phyloP scores from a whole-genome alignment of 2,797 vertebrate species.

The Ara ararauna region DNA sequence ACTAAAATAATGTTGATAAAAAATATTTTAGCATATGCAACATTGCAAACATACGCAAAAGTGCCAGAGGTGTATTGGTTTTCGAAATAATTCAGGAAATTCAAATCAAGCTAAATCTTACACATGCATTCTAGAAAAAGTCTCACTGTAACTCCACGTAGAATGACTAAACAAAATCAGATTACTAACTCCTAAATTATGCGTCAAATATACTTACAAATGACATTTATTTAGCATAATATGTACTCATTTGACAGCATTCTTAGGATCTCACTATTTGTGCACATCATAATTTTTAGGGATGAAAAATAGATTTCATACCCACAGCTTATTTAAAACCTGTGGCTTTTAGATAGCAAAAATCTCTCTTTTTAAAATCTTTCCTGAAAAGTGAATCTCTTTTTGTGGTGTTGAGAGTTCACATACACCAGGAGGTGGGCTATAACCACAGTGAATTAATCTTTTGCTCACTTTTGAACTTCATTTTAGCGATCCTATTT shows the following conservation, averaged over 20 bases:
- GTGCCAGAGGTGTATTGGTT: neutral
- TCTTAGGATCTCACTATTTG: neutral
- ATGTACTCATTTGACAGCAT: neutral
- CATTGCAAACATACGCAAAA: neutral
- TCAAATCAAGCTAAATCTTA: neutral
- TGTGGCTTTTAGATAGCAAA: neutral
- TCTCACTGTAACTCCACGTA: neutral
- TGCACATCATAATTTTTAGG: neutral
- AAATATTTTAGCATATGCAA: neutral
- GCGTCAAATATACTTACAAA: neutral
- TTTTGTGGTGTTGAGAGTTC: fast-evolving
- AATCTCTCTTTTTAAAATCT: neutral
- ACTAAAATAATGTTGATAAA: neutral
- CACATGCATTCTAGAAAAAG: neutral
- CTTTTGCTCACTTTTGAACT: neutral
- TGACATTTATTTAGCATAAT: neutral
- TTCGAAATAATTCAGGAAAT: neutral
- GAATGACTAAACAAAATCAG: neutral
- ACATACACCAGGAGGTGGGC: neutral
- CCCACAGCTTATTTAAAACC: neutral
- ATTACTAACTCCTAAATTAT: neutral
- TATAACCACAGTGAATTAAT: neutral
- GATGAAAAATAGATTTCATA: neutral
- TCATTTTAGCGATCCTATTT: neutral
- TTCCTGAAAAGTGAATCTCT: neutral